Percentiles rank a stretch among this genome's conserved stretches.
Evolutionary conservation across 2,113 vertebrate genomes (phyloP).

Genomic region (Phylloscopus whistleri): DNA sequence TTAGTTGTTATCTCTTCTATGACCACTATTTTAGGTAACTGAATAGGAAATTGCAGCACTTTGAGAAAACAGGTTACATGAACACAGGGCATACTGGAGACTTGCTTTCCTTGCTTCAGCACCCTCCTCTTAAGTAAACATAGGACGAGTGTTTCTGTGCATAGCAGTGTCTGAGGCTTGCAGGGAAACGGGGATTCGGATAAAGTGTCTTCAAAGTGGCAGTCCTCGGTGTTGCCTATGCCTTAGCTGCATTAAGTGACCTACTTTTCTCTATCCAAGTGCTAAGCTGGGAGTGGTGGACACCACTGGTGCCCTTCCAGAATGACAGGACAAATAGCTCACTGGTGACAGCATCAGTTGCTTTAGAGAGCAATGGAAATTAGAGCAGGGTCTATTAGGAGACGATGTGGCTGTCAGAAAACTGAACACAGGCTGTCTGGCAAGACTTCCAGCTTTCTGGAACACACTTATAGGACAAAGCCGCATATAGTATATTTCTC

Average conservation of each 20-base stretch:
- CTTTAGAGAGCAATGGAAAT: constrained; percentile 16
- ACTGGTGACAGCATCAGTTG: neutral
- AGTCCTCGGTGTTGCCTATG: neutral
- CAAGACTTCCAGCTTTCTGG: neutral
- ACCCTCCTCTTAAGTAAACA: neutral
- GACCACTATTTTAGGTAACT: neutral
- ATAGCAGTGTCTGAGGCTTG: neutral
- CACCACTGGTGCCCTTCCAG: neutral
- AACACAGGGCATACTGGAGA: no score
- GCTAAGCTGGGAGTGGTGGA: neutral
- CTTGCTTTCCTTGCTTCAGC: neutral
- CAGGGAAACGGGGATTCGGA: neutral
- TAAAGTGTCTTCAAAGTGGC: rapidly evolving
- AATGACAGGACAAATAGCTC: constrained; percentile 2
- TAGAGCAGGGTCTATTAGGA: neutral
- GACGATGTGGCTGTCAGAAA: neutral
- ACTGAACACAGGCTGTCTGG: neutral
- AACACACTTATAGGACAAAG: neutral
- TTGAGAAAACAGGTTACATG: neutral
- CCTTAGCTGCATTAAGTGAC: neutral
- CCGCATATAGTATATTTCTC: neutral
- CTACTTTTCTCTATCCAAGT: neutral
- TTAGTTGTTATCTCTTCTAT: neutral
- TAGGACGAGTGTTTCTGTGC: neutral
- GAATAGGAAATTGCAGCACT: neutral